Conservation (phyloP, 1,140 invertebrate species). For the Monomorium pharaonis region DNA sequence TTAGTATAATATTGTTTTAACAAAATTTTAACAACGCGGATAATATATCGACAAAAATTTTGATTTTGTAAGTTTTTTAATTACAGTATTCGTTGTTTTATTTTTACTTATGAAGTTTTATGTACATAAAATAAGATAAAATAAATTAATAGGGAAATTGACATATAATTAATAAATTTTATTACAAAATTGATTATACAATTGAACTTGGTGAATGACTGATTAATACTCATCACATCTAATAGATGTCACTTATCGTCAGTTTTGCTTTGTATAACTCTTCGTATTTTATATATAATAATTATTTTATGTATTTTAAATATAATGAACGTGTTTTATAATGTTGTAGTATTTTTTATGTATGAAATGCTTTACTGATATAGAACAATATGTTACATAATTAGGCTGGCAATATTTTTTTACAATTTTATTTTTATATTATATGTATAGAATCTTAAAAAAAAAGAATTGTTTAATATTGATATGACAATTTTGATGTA, state of each 20-base stretch:
- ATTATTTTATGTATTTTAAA: background rate
- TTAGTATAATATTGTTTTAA: background rate
- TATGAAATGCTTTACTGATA: background rate
- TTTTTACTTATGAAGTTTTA: background rate
- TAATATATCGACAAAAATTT: conserved; percentile 27
- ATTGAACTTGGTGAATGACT: background rate
- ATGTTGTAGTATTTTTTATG: background rate
- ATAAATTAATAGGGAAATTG: background rate
- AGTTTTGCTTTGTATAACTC: background rate
- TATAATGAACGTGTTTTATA: background rate
- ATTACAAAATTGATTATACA: background rate
- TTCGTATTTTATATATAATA: background rate
- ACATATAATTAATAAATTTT: background rate
- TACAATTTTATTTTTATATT: background rate
- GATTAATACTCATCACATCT: background rate
- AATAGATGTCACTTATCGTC: conserved; percentile 39
- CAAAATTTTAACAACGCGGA: background rate
- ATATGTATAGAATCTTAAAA: background rate
- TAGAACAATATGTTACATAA: background rate
- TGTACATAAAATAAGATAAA: background rate
- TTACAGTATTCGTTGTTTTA: too few relatives aligned
- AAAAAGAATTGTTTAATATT: background rate
- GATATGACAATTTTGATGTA: background rate
- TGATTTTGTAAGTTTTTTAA: background rate
- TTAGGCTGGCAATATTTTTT: background rate